Base-by-base conservation (phyloP, 2,797 vertebrate genomes). In the Helostoma temminkii region DNA sequence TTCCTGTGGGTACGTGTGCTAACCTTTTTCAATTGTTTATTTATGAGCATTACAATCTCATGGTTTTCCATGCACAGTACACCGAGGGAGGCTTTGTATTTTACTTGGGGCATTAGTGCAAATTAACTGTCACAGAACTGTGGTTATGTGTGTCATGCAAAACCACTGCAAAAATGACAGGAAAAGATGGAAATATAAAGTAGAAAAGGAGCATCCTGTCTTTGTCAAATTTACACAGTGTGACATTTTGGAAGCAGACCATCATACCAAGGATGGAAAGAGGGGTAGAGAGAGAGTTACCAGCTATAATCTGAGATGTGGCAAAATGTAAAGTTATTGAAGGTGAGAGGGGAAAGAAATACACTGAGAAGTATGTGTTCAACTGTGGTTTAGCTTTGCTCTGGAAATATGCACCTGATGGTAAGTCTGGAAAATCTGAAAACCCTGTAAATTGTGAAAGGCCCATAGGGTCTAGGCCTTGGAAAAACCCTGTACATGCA, bases 341-440 rank as follows among this genome's bases (percentile, higher is more conserved):
- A 83, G 76, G 69, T 75, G 78, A 83, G 66, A 72, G 64, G 59
- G 74, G 66, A 71, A 83, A 81, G 65, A 74, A 66, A 79, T 47
- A 30, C 61, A 36, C 2, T 26, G 9, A 43, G 56, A 67, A 66
- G 66, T 63, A 43, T 69, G 56, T 62, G 53, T 26, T 18, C 52
- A 80, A 71, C 61, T 39, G 34, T 61, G 59, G 64, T 41, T 82
- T 72, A n/a, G n/a, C n/a, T n/a, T n/a, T n/a, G n/a, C n/a, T n/a
- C n/a, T n/a, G n/a, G n/a, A n/a, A n/a, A n/a, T n/a, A n/a, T 62
- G 9, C 46, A 78, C n/a, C 67, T 88, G 82, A 82, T 15, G 55
- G 61, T 21, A 18, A 47, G 62, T 46, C 74, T 88, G 89, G 87
- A 88, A 91, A 91, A 85, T 81, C 68, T 64, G 61, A 74, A 54